Percentiles rank a stretch among this genome's conserved stretches.
Conservation (phyloP, 2,797 vertebrate species). For the Falco naumanni region DNA sequence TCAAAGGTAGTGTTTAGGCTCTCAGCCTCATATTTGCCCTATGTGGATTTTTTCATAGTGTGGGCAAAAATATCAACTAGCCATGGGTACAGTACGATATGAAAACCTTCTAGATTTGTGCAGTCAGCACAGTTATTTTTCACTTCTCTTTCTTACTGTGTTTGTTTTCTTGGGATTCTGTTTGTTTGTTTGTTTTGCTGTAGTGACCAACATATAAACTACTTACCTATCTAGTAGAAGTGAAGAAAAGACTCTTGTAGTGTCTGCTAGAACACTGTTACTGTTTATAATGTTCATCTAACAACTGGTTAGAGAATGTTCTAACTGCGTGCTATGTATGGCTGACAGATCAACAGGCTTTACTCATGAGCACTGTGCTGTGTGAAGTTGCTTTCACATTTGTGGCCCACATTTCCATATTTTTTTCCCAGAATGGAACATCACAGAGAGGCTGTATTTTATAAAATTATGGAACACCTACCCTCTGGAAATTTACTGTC, state of each 20-base stretch:
- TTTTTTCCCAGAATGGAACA: not conserved
- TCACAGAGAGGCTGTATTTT: not conserved
- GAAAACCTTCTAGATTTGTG: not conserved
- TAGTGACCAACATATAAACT: not conserved
- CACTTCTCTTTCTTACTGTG: not conserved
- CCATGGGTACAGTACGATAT: rapidly evolving
- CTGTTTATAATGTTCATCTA: not conserved
- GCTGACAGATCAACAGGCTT: not conserved
- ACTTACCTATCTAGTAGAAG: not conserved
- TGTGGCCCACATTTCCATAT: not conserved
- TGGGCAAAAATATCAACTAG: not conserved
- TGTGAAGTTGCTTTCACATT: not conserved
- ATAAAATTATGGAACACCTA: not conserved
- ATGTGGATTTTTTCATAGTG: not conserved
- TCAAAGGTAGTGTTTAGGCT: not conserved
- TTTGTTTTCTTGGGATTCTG: not conserved
- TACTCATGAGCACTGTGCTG: not conserved
- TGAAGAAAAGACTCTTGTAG: not conserved
- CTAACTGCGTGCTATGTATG: not conserved
- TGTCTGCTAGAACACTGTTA: not conserved
- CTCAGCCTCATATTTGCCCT: not conserved
- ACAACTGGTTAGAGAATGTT: not conserved
- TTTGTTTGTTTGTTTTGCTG: not conserved
- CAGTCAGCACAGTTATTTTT: not conserved
- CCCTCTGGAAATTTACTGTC: not conserved